Base-by-base conservation (phyloP, 2,113 vertebrate species). In the Glaucomys volans region DNA sequence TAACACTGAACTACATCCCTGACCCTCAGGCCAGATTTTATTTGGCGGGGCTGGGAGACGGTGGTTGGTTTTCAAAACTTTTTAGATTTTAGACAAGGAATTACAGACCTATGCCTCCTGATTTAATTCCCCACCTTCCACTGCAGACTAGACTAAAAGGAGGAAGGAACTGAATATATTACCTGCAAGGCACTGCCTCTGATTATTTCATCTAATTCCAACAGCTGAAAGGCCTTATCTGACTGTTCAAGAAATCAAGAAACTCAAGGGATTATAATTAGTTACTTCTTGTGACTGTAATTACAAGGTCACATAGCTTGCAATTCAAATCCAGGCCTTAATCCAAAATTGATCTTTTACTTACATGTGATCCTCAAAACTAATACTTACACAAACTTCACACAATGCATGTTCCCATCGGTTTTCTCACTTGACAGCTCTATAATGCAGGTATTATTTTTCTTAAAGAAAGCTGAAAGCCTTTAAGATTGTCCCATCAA, bases 281-380 rank as follows among this genome's bases (percentile, higher is more conserved):
- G 57, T 71, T 82, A 95, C 20, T 76, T 93, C 30, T 40, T 74
- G 59, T 42, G 62, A 95, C 26, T 83, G 6, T 84, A 69, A 67
- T 30, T 44, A 77, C 10, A 94, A 80, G 32, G 74, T 88, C 35
- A 80, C 4, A 96, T 0, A 86, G 54, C 12, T 74, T 87, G 24
- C 75, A 91, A 96, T 40, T 92, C 86, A 97, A 80, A 94, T 84
- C 35, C n/a, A 91, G 76, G 44, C 35, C 90, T 96, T 83, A 95
- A 86, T 91, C 69, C 69, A 95, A 95, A 97, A 13, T 8, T 92
- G 69, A 74, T 77, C 28, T 91, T 95, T 84, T 72, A 90, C n/a
- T 86, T 75, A 95, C 42, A 88, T n/a, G 26, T 1, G 30, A 50
- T 77, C 93, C 82, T 95, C 92, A 96, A 94, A 95, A n/a, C 87